These are phyloP conservation scores for Galeopsomyia nigrocyanea DNA, from an alignment of 2,888 invertebrate genomes.

Conservation along the genomic window DNA sequence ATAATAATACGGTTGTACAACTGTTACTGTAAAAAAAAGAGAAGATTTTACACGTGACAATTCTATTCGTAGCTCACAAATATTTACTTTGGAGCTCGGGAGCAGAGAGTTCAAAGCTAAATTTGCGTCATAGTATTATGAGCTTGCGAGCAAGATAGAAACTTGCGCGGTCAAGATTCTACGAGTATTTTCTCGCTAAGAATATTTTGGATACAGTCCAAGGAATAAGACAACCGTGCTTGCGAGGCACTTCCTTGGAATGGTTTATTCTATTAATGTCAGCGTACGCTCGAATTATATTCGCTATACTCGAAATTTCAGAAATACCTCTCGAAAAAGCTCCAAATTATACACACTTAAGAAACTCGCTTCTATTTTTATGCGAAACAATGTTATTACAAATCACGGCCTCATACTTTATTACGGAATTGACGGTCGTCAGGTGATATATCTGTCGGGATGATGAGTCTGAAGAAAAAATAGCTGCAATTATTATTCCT, in stretches of 20 bases:
- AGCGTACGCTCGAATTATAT: neutral
- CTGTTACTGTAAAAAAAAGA: too few species aligned
- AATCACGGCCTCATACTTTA: too few species aligned
- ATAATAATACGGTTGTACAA: too few species aligned
- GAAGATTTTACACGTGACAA: too few species aligned
- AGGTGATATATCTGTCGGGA: too few species aligned
- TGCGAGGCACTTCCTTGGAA: constrained; percentile 13
- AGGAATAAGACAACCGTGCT: constrained; percentile 25
- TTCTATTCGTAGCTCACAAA: too few species aligned
- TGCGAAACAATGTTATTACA: neutral
- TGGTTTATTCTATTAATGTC: constrained; percentile 27
- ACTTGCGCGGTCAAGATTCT: constrained; percentile 30
- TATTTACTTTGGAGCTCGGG: too few species aligned
- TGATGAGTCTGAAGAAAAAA: too few species aligned
- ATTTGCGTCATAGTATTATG: neutral
- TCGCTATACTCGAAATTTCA: neutral
- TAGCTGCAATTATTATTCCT: too few species aligned
- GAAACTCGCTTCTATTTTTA: too few species aligned
- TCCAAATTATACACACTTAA: neutral
- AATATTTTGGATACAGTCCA: constrained; percentile 40
- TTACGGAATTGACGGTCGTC: too few species aligned
- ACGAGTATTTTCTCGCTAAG: constrained; percentile 24
- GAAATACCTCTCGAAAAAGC: neutral
- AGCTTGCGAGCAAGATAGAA: neutral
- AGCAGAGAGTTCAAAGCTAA: too few species aligned